These are phyloP conservation scores for Mylabris sibirica DNA, from an alignment of 2,888 invertebrate species.

Conservation along the genomic window DNA sequence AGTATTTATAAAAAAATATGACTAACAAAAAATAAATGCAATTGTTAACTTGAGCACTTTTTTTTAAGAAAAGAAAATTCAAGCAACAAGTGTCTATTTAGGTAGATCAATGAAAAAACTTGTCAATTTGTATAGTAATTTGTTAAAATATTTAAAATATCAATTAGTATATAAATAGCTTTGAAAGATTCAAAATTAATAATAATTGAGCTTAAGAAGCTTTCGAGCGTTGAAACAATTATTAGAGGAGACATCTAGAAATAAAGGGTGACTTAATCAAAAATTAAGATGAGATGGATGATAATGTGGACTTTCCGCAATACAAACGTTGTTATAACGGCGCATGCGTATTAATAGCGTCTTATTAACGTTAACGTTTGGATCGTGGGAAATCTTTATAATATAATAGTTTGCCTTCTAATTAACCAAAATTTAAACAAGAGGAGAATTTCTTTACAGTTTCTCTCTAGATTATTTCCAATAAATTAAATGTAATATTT, in stretches of 20 bases:
- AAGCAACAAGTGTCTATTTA: constrained; percentile 47
- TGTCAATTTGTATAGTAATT: constrained; percentile 56
- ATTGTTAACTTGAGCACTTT: constrained; percentile 49
- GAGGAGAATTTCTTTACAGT: no score
- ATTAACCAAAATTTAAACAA: background rate
- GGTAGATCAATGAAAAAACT: constrained; percentile 46
- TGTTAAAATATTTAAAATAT: constrained; percentile 24
- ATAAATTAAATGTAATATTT: constrained; percentile 5
- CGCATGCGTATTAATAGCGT: no score
- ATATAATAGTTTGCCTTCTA: background rate
- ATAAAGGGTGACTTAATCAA: background rate
- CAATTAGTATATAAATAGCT: constrained; percentile 15
- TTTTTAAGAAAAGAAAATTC: constrained; percentile 21
- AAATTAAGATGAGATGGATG: background rate
- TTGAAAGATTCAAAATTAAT: background rate
- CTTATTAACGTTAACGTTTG: background rate
- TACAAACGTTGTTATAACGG: background rate
- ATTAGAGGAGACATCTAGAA: background rate
- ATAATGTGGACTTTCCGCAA: background rate
- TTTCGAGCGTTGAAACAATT: background rate
- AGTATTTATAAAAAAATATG: constrained; percentile 31
- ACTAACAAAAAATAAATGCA: constrained; percentile 38
- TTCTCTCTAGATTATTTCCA: background rate
- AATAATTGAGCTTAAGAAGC: background rate
- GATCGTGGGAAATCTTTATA: background rate